Base-by-base conservation (phyloP, 2,113 vertebrate species). In the Phrynosoma platyrhinos region DNA sequence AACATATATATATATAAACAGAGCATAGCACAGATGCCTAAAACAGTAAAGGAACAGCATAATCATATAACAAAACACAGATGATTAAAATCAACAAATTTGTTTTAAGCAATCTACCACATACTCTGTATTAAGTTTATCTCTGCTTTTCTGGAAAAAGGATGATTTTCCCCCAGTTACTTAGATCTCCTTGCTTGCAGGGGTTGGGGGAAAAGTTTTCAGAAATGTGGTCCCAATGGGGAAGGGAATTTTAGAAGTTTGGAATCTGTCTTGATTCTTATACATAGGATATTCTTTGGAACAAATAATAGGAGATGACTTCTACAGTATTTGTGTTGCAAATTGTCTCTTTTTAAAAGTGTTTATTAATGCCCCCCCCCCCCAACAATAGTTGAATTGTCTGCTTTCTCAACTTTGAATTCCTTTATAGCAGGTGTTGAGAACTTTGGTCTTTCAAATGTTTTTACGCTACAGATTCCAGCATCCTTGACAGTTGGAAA, bases 11-110 rank as follows among this genome's bases (percentile, higher is more conserved):
- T 42, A 27, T 76, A 18, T 64, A 64, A 76, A 85, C 53, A 77
- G 36, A 76, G 74, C 74, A 20, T 72, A 66, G 47, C 32, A 76
- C 74, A 83, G 80, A 78, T 86, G 84, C 42, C 84, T 32, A 64
- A 77, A 85, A 79, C 79, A 47, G 32, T 84, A 74, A 84, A 9
- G 52, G 82, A 84, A 55, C 82, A 84, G 84, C 42, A 8, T 79
- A 68, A 86, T 68, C 58, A 32, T 68, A 86, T 42, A 79, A 66
- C 84, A 77, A 52, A 75, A 82, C 79, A 86, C 62, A 79, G 84
- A 68, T 79, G 42, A 79, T 53, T 69, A 40, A 55, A 80, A 30
- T 55, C 77, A 80, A 55, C 66, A 27, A 36, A 20, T 79, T 80
- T 79, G 30, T 72, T 80, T 80, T 40, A 80, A 80, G 66, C 21